These are phyloP conservation scores for Halcyon leucocephala DNA, from an alignment of 2,797 vertebrate genomes.

Conservation along the genomic window DNA sequence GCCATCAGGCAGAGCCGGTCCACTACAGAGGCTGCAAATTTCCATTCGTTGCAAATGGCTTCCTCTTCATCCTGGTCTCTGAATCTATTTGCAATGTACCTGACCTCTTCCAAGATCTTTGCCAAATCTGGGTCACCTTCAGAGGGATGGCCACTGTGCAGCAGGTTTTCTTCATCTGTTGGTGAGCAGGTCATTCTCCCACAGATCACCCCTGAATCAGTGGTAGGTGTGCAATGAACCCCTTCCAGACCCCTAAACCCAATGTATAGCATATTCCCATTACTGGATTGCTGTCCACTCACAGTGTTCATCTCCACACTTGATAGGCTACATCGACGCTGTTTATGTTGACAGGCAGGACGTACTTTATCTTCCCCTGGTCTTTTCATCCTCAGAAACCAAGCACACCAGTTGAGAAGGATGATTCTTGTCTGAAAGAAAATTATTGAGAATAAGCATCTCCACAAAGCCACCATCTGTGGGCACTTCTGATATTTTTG, in stretches of 20 bases:
- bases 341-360: conserved; percentile 86
- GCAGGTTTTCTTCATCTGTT: conserved; percentile 78
- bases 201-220: conserved; percentile 83
- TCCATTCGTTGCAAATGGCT: conserved; percentile 91
- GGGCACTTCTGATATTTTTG: not conserved
- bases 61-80: conserved; percentile 88
- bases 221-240: conserved; percentile 81
- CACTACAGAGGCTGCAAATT: conserved; percentile 94
- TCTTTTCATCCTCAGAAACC: conserved; percentile 96
- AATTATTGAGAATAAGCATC: not conserved
- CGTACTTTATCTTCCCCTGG: conserved; percentile 88
- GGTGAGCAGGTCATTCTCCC: conserved; percentile 83
- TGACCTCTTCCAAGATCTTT: conserved; percentile 90
- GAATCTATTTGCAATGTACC: conserved; percentile 88
- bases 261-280: conserved; percentile 88
- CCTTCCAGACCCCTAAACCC: conserved; percentile 87
- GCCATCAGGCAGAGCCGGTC: conserved; percentile 96
- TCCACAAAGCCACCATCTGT: not conserved
- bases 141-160: conserved; percentile 74
- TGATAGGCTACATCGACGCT: conserved; percentile 84
- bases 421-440: conserved; percentile 87
- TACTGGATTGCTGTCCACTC: conserved; percentile 77
- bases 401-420: conserved; percentile 95
- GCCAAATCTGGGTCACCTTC: conserved; percentile 80
- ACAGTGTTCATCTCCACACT: conserved; percentile 86